Percentiles rank a stretch among this genome's conserved stretches.
Conservation (phyloP, 2,797 vertebrate species). For the Silurus lanzhouensis region DNA sequence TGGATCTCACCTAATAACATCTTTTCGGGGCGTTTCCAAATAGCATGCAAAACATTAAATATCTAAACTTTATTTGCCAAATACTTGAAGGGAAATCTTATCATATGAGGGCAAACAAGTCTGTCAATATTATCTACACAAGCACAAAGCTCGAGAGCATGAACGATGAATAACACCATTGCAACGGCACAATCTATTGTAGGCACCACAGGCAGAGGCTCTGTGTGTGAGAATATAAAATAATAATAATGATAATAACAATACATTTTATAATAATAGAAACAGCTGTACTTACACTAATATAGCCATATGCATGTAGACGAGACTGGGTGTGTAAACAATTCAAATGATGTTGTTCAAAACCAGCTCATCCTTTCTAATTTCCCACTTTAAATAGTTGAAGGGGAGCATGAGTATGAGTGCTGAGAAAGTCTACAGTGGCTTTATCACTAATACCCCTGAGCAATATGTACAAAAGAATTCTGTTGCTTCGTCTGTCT, state of each 20-base stretch:
- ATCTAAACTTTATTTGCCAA: conserved; percentile 61
- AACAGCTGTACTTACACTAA: conserved; percentile 10
- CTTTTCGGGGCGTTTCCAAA: conserved; percentile 49
- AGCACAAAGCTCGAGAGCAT: conserved; percentile 33
- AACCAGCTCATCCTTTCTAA: conserved; percentile 56
- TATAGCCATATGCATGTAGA: conserved; percentile 51
- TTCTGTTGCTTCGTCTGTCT: conserved; percentile 65
- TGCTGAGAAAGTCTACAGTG: conserved; percentile 51
- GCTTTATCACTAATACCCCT: conserved; percentile 62
- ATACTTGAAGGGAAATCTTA: conserved; percentile 54
- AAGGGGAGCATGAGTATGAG: conserved; percentile 49
- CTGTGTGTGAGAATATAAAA: conserved; percentile 31
- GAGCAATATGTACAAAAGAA: conserved; percentile 72
- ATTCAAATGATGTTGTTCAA: conserved; percentile 51
- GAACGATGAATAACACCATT: conserved; percentile 39
- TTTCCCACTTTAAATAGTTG: conserved; percentile 54
- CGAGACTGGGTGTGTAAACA: conserved; percentile 54
- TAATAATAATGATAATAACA: neutral
- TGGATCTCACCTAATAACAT: conserved; percentile 59
- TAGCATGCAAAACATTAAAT: conserved; percentile 59
- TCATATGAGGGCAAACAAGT: conserved; percentile 57
- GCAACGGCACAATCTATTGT: conserved; percentile 23
- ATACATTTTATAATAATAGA: neutral
- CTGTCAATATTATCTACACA: conserved; percentile 52
- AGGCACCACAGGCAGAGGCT: conserved; percentile 27